Percentiles rank a stretch among this genome's conserved stretches.
Evolutionary conservation across 2,888 invertebrate species (phyloP).

Genomic region (Ypsolopha sequella): DNA sequence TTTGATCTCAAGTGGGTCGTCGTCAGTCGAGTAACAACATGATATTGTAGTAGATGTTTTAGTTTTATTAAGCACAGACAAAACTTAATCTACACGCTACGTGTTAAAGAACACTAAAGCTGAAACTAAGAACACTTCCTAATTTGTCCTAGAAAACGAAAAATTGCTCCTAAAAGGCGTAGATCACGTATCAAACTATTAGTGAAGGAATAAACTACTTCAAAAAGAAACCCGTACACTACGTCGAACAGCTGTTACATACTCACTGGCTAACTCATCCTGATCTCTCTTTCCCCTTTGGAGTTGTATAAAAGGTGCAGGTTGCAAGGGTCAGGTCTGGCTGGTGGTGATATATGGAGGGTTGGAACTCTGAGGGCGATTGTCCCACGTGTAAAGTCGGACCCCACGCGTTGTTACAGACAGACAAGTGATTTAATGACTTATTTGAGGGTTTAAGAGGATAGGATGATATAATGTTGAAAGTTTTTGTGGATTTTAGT

Average conservation of each 20-base stretch:
- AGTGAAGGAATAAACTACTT: constrained; percentile 43
- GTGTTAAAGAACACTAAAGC: too few species aligned
- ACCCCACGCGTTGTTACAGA: constrained; percentile 54
- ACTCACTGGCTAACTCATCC: constrained; percentile 17
- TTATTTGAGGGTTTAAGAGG: constrained; percentile 10
- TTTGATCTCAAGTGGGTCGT: too few species aligned
- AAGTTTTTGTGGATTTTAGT: too few species aligned
- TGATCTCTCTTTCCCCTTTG: constrained; percentile 15
- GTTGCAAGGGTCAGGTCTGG: constrained; percentile 13
- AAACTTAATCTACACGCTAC: too few species aligned
- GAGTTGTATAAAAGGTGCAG: neutral
- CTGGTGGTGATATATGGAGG: constrained; percentile 23
- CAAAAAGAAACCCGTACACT: constrained; percentile 31
- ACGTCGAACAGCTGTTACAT: constrained; percentile 41
- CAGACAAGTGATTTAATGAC: constrained; percentile 57
- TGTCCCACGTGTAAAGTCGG: constrained; percentile 47
- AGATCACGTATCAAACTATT: constrained; percentile 35
- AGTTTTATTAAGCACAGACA: too few species aligned
- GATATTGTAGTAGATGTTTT: too few species aligned
- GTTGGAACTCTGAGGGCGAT: constrained; percentile 28
- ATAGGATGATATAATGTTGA: constrained; percentile 1
- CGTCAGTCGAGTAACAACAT: too few species aligned
- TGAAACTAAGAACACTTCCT: too few species aligned
- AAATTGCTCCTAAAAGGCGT: constrained; percentile 17
- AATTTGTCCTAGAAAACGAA: neutral